Evolutionary conservation across 2,113 vertebrate genomes (phyloP), one percentile per base, ranked within the genome.

Genomic region (Erythrolamprus reginae): DNA sequence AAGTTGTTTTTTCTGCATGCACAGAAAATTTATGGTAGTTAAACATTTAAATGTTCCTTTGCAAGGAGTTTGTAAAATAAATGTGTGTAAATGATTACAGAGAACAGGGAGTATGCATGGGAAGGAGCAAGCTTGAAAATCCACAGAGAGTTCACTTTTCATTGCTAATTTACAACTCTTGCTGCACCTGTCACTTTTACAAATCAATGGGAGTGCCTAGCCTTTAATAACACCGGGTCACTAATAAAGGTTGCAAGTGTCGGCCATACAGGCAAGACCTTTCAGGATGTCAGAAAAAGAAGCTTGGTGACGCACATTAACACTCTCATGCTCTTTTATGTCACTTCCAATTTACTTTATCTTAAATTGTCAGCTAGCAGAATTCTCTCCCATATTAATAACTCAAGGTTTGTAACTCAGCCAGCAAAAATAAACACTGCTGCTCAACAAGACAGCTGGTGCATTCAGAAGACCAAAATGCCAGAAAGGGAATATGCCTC

Each of bases 291-390:
- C 95, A 96, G 93, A 92, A 96, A 88, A 96, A 96, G 94, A 96
- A 96, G 94, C 92, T 94, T 1, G 7, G 94, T 97, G 96, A 97
- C 0, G 88, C 93, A 96, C 93, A 96, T 96, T 96, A 97, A 96
- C 96, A 97, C 95, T 95, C 96, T 96, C 95, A 94, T 0, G 7
- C 95, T 96, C 94, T 93, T 96, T 96, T 94, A 94, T 97, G 96
- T 96, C 97, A 96, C 93, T 96, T 97, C 87, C 93, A 96, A 97
- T 98, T 97, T 97, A 95, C 94, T 96, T 97, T 97, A 96, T 95
- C 93, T 97, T 96, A 96, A 97, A 96, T 96, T 97, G 96, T 97
- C 97, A 97, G 96, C 95, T 95, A 97, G 93, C 93, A 96, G 94
- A 95, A 94, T 94, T 95, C 91, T 93, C 82, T 77, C 94, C 93